A percentile compares a stretch with the other conserved stretches of the same genome.
phyloP scores from a whole-genome alignment of 2,888 invertebrate species.

The Chromoteleia sp. region DNA sequence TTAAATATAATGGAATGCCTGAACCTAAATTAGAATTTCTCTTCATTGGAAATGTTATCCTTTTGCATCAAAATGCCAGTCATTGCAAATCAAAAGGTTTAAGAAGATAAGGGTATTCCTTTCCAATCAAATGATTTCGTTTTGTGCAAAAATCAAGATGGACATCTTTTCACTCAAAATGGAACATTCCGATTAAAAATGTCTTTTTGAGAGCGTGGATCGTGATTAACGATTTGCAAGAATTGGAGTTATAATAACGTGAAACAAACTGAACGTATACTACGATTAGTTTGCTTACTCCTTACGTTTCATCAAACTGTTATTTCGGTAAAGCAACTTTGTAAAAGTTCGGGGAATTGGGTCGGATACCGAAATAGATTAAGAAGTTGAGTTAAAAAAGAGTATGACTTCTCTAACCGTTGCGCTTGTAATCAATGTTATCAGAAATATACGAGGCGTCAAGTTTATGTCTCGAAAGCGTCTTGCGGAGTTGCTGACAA shows the following conservation, averaged over 20 bases:
- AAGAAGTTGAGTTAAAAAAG: constrained; percentile 10
- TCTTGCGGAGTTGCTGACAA: constrained; percentile 26
- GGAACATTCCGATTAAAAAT: too few relatives aligned
- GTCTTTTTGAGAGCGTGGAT: too few relatives aligned
- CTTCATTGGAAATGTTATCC: too few relatives aligned
- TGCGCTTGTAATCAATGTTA: constrained; percentile 1
- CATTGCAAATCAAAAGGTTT: too few relatives aligned
- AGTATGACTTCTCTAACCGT: neutral
- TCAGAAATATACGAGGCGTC: neutral
- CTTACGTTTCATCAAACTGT: constrained; percentile 19
- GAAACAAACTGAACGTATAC: neutral
- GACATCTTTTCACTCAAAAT: too few relatives aligned
- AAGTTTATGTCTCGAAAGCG: neutral
- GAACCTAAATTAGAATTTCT: too few relatives aligned
- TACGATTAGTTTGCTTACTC: constrained; percentile 4
- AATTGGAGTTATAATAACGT: constrained; percentile 12
- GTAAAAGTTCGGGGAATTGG: constrained; percentile 19
- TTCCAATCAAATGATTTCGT: too few relatives aligned
- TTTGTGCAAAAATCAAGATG: too few relatives aligned
- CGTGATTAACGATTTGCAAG: too few relatives aligned
- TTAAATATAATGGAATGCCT: too few relatives aligned
- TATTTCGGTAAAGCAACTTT: constrained; percentile 7
- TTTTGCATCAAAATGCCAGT: too few relatives aligned
- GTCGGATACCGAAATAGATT: constrained; percentile 19
- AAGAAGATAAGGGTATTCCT: too few relatives aligned